Evolutionary conservation across 2,888 invertebrate genomes (phyloP), one percentile per base, ranked within the genome.

Genomic region (Isotomurus palustris): DNA sequence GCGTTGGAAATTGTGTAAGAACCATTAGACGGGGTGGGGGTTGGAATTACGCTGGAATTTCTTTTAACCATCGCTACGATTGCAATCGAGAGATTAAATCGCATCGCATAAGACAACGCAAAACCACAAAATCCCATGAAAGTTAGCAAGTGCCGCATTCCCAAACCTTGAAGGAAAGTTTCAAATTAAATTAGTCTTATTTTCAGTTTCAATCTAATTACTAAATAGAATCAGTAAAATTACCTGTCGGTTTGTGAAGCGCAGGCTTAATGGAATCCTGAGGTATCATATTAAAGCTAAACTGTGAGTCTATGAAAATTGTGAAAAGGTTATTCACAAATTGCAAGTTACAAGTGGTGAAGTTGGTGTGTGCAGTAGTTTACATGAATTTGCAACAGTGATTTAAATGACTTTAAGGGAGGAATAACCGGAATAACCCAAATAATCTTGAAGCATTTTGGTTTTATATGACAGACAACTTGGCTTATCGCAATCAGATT

Each of bases 21-120:
- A 41, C 29, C 28, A 36, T 53, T 51, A 17, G 40, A 22, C 3
- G 56, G 50, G 5, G 17, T 12, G 21, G 53, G 40, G 2, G 36
- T 14, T 3, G 56, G 54, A 19, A 35, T 27, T 8, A 58, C 47
- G 1, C 58, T 38, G 0, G 52, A 49, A 14, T 66, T 64, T 14
- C 58, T 54, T 27, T 56, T 59, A 1, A 66, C 66, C 68, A 68
- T 68, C n/a, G 68, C 66, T 12, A 68, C 68, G 22, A 68, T 68
- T 2, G 68, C 65, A 10, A 68, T 60, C 3, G 64, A 64, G 12
- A 68, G 40, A 40, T 68, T 68, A 47, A 68, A 63, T 3, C 68
- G 50, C 58, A 66, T 62, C 0, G 66, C 64, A 44, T 68, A 68
- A 3, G 61, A 55, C 49, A 66, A 56, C 8, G 63, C 65, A 51